These are phyloP conservation scores for Echeneis naucrates DNA, from an alignment of 2,797 vertebrate species.

Conservation along the genomic window DNA sequence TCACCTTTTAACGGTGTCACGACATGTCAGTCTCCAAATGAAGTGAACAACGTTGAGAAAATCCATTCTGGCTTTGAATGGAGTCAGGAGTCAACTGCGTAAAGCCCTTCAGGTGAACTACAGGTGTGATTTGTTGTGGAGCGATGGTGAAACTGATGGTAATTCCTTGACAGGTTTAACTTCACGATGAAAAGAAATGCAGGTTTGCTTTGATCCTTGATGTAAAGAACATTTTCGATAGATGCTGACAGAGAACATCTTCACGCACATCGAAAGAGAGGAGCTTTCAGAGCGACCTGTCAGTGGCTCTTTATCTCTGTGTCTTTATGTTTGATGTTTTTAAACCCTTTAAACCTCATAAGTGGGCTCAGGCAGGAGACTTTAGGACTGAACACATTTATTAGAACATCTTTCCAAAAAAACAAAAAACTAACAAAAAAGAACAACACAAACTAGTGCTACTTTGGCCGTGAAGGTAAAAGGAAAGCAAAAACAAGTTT, in stretches of 20 bases:
- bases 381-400: constrained; percentile 66
- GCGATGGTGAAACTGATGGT: constrained; percentile 42
- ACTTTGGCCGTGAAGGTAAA: constrained; percentile 34
- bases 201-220: constrained; percentile 59
- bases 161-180: constrained; percentile 30
- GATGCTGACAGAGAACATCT: constrained; percentile 53
- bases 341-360: constrained; percentile 31
- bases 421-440: neutral
- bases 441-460: constrained; percentile 22
- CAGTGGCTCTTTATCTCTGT: neutral
- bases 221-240: constrained; percentile 44
- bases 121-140: constrained; percentile 27
- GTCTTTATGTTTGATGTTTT: constrained; percentile 49
- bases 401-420: constrained; percentile 55
- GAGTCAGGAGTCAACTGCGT: constrained; percentile 9
- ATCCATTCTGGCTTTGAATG: constrained; percentile 18
- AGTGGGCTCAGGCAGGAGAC: constrained; percentile 41
- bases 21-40: constrained; percentile 1
- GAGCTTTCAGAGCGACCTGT: constrained; percentile 36
- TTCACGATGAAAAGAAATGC: constrained; percentile 42
- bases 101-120: constrained; percentile 20
- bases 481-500: constrained; percentile 22
- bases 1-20: neutral
- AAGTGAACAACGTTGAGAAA: neutral
- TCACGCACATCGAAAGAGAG: constrained; percentile 35